These are phyloP conservation scores for Asteroscopus sphinx DNA, from an alignment of 2,888 invertebrate genomes.

Conservation along the genomic window DNA sequence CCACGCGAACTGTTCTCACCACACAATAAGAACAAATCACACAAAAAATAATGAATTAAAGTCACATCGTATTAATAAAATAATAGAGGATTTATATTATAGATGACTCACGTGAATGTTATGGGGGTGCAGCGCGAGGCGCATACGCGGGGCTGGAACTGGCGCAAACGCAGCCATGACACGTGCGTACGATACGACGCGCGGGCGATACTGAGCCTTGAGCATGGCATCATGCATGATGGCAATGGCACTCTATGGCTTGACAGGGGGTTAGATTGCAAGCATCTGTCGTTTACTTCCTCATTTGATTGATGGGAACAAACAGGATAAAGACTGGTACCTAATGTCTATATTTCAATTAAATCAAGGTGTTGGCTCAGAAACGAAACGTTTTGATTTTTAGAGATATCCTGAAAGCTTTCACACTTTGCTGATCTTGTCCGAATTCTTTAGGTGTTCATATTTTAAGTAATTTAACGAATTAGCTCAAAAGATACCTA, in stretches of 20 bases:
- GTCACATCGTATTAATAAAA: conserved; percentile 7
- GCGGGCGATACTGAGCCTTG: conserved; percentile 54
- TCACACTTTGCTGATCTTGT: too few species aligned
- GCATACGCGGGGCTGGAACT: conserved; percentile 81
- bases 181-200: conserved; percentile 69
- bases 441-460: too few species aligned
- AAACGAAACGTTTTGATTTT: neutral
- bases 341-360: conserved; percentile 24
- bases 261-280: conserved; percentile 51
- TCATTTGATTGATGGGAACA: conserved; percentile 44
- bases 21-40: conserved; percentile 44
- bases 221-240: too few species aligned
- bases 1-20: conserved; percentile 65
- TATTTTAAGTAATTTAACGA: too few species aligned
- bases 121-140: conserved; percentile 82
- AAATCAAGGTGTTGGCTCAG: conserved; percentile 19
- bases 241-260: too few species aligned
- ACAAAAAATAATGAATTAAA: conserved; percentile 34
- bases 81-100: conserved; percentile 12
- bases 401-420: too few species aligned
- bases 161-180: conserved; percentile 70
- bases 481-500: too few species aligned
- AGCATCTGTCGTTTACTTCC: conserved; percentile 58
- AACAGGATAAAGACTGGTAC: conserved; percentile 17
- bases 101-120: conserved; percentile 83